These are phyloP conservation scores for Platycercus adscitus DNA, from an alignment of 2,113 vertebrate genomes.

Conservation along the genomic window DNA sequence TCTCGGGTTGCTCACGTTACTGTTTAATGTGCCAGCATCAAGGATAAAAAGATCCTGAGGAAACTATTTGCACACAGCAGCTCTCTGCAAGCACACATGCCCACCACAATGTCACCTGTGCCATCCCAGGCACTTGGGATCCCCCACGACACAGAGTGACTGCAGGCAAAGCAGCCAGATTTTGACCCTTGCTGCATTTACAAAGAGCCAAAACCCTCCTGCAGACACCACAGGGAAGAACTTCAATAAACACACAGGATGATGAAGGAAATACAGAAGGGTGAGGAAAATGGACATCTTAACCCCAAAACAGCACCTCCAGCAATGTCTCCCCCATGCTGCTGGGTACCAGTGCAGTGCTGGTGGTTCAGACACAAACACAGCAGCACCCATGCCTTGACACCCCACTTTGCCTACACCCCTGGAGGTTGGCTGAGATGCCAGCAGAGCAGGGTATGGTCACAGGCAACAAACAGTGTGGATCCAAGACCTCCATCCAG, in stretches of 20 bases:
- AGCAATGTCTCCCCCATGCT: background rate
- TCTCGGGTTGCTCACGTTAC: accelerated
- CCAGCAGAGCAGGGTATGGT: background rate
- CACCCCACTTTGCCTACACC: background rate
- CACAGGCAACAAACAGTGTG: accelerated
- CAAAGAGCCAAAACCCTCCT: background rate
- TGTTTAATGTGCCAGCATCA: background rate
- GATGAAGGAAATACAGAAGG: background rate
- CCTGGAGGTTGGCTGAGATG: background rate
- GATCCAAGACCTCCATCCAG: background rate
- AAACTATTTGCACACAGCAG: accelerated
- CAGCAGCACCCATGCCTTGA: accelerated
- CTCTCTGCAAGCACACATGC: background rate
- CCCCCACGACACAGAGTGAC: background rate
- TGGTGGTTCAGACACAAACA: background rate
- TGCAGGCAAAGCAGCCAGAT: background rate
- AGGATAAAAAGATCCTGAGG: background rate
- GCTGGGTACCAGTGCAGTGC: background rate
- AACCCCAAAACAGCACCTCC: background rate
- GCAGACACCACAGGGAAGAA: background rate
- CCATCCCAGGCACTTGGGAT: background rate
- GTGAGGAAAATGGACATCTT: background rate
- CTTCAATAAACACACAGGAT: background rate
- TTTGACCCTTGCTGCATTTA: background rate
- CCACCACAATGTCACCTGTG: background rate